Conservation (phyloP, 1,140 invertebrate genomes). For the Brachionus rotundiformis region DNA sequence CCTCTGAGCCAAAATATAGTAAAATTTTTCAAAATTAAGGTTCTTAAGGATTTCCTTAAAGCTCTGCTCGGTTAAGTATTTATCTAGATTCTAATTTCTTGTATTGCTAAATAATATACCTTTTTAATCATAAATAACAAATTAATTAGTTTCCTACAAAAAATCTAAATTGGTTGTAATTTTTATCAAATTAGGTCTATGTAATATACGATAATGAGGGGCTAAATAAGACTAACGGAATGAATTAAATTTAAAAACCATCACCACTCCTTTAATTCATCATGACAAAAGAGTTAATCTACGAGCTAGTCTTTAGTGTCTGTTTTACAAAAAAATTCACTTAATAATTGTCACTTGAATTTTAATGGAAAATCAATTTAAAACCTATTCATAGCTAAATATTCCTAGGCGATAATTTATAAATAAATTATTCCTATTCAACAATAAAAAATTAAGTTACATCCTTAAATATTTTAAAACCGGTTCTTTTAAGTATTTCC, state of each 20-base stretch:
- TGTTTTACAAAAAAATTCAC: not conserved
- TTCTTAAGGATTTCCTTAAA: constrained; percentile 26
- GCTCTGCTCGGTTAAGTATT: not conserved
- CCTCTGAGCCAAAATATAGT: not conserved
- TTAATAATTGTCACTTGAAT: constrained; percentile 6
- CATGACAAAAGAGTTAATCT: not conserved
- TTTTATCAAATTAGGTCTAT: constrained; percentile 40
- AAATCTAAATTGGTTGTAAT: not conserved
- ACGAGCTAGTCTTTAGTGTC: not conserved
- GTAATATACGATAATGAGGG: constrained; percentile 25
- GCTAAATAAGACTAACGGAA: not conserved
- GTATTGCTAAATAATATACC: not conserved
- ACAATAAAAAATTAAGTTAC: constrained; percentile 21
- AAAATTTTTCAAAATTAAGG: not conserved
- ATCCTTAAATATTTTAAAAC: constrained; percentile 3
- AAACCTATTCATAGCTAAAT: not conserved
- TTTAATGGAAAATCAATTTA: constrained; percentile 40
- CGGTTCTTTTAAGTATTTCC: constrained; percentile 31
- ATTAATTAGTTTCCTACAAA: constrained; percentile 31
- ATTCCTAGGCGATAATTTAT: no score
- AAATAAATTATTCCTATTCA: no score
- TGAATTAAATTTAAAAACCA: constrained; percentile 7
- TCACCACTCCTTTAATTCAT: not conserved
- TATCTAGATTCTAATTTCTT: not conserved
- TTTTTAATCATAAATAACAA: not conserved